These are phyloP conservation scores for Clostera curtula DNA, from an alignment of 2,888 invertebrate species.

Conservation along the genomic window DNA sequence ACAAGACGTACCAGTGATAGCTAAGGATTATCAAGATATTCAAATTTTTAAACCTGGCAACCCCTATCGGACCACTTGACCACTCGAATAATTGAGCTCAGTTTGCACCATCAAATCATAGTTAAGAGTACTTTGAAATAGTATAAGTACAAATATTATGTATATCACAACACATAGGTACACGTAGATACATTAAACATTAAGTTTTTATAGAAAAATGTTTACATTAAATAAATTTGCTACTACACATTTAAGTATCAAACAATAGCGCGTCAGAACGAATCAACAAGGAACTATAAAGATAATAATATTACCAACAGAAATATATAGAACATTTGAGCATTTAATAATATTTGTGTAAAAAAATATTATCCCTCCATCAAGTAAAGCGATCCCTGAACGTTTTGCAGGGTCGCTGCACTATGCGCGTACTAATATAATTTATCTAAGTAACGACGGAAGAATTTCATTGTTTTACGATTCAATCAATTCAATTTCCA, in stretches of 20 bases:
- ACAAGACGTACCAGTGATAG: too few species aligned
- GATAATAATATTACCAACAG: slow-evolving; percentile 65
- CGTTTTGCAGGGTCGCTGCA: too few species aligned
- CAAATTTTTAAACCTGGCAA: too few species aligned
- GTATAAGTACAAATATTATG: slow-evolving; percentile 42
- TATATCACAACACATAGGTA: slow-evolving; percentile 71
- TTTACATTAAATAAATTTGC: slow-evolving; percentile 41
- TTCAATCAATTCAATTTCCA: slow-evolving; percentile 17
- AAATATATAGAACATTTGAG: slow-evolving; percentile 67
- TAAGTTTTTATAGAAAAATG: slow-evolving; percentile 39
- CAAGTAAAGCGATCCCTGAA: slow-evolving; percentile 31
- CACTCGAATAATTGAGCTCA: slow-evolving; percentile 56
- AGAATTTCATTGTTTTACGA: slow-evolving; percentile 27
- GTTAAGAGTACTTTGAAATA: slow-evolving; percentile 47
- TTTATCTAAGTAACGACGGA: slow-evolving; percentile 24
- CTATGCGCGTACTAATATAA: slow-evolving; percentile 12
- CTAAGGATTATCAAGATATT: too few species aligned
- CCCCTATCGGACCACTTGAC: slow-evolving; percentile 48
- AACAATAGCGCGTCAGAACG: slow-evolving; percentile 49
- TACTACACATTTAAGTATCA: slow-evolving; percentile 39
- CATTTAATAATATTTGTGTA: slow-evolving; percentile 64
- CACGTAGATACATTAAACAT: slow-evolving; percentile 37
- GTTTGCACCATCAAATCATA: slow-evolving; percentile 53
- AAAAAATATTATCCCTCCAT: slow-evolving; percentile 64
- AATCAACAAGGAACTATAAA: slow-evolving; percentile 62